Conservation (phyloP, 2,113 vertebrate genomes). For the Xyrauchen texanus region DNA sequence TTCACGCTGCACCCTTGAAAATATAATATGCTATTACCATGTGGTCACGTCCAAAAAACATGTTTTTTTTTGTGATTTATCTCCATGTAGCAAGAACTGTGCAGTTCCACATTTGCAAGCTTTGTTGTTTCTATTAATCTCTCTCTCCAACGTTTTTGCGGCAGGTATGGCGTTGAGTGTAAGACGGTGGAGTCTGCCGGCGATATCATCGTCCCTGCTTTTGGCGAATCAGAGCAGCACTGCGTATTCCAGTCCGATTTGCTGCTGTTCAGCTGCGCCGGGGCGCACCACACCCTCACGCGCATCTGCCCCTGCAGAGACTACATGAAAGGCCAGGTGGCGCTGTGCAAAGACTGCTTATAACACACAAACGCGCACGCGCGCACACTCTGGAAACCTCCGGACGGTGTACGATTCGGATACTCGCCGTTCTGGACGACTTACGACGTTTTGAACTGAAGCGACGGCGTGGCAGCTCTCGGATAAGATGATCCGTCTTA, state of each 20-base stretch:
- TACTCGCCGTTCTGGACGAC: not conserved
- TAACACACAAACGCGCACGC: conserved; percentile 64
- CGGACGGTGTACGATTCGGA: not conserved
- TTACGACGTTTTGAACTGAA: not conserved
- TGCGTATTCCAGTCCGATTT: conserved; percentile 95
- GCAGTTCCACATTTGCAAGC: not conserved
- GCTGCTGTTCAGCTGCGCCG: conserved; percentile 95
- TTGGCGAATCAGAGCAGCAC: conserved; percentile 81
- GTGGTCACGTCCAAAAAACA: no score
- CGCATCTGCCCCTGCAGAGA: conserved; percentile 96
- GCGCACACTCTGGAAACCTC: no score
- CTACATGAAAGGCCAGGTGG: conserved; percentile 98
- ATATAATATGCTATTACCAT: no score
- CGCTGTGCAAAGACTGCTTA: conserved; percentile 93
- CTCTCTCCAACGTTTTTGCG: conserved; percentile 28
- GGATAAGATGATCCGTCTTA: not conserved
- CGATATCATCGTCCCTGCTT: conserved; percentile 91
- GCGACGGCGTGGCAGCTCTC: conserved; percentile 15
- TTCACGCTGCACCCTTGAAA: no score
- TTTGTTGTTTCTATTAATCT: not conserved
- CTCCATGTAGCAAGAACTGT: no score
- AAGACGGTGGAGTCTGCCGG: conserved; percentile 84
- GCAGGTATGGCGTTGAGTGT: conserved; percentile 87
- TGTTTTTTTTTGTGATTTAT: no score
- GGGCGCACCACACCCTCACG: conserved; percentile 81